phyloP scores from a whole-genome alignment of 2,113 vertebrate species.

The Varanus komodoensis region DNA sequence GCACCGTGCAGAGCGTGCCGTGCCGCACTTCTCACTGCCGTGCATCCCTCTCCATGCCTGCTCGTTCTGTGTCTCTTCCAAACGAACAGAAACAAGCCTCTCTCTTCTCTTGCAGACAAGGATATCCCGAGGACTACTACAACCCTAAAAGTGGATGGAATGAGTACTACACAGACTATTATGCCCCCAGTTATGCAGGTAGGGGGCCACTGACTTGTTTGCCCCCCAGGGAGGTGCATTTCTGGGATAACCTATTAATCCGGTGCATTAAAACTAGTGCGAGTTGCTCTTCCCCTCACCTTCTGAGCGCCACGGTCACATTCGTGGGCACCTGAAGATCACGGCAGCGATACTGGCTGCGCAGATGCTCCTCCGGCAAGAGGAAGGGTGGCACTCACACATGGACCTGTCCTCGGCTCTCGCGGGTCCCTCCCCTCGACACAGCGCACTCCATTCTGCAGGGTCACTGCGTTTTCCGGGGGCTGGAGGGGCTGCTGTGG shows the following conservation, averaged over 20 bases:
- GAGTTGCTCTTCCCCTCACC: background rate
- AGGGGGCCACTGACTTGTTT: slow-evolving; percentile 10
- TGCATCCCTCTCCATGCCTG: background rate
- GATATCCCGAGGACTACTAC: slow-evolving; percentile 85
- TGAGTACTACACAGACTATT: slow-evolving; percentile 88
- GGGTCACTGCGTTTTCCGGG: no score
- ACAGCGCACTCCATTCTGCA: no score
- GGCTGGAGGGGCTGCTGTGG: no score
- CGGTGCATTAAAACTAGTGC: background rate
- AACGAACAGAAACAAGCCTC: background rate
- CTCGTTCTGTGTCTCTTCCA: background rate
- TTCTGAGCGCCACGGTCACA: background rate
- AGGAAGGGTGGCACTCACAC: no score
- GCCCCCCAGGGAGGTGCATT: background rate
- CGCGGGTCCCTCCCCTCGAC: no score
- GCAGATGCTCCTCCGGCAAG: background rate
- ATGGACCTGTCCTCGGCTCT: no score
- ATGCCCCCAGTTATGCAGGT: slow-evolving; percentile 84
- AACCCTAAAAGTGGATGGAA: slow-evolving; percentile 81
- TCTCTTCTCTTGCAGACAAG: slow-evolving; percentile 80
- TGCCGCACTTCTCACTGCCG: background rate
- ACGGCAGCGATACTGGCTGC: background rate
- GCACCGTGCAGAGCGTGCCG: no score
- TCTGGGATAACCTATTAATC: background rate
- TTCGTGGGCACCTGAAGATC: background rate